Evolutionary conservation across 2,888 invertebrate species (phyloP).

Genomic region (Amitus sp.): DNA sequence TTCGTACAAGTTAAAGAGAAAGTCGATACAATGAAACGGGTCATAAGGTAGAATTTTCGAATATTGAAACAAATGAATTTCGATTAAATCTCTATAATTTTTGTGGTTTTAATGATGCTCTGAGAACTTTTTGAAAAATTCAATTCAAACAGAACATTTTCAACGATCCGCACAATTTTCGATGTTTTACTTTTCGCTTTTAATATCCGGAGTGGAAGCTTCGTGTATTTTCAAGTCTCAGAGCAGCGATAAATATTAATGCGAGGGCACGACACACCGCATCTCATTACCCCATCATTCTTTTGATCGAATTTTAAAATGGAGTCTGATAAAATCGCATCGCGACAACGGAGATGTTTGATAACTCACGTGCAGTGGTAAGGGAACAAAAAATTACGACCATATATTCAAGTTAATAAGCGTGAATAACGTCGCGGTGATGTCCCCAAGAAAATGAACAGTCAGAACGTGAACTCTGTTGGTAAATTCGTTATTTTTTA

Average conservation of each 20-base stretch:
- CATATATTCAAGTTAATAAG: neutral
- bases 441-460: neutral
- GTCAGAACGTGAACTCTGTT: neutral
- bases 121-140: too few species aligned
- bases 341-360: neutral
- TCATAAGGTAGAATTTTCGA: too few species aligned
- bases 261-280: slow-evolving; percentile 4
- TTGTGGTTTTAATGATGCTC: too few species aligned
- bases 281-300: slow-evolving; percentile 9
- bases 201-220: neutral
- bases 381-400: neutral
- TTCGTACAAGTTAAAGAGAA: too few species aligned
- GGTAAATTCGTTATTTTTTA: too few species aligned
- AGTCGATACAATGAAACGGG: too few species aligned
- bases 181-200: neutral
- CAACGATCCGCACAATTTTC: neutral
- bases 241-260: slow-evolving; percentile 7
- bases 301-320: slow-evolving; percentile 6
- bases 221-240: neutral
- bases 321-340: neutral
- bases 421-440: neutral
- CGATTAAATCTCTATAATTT: too few species aligned
- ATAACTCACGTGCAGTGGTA: neutral
- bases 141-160: too few species aligned
- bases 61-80: too few species aligned